These are phyloP conservation scores for Hippocampus abdominalis DNA, from an alignment of 2,113 vertebrate genomes.

Conservation along the genomic window DNA sequence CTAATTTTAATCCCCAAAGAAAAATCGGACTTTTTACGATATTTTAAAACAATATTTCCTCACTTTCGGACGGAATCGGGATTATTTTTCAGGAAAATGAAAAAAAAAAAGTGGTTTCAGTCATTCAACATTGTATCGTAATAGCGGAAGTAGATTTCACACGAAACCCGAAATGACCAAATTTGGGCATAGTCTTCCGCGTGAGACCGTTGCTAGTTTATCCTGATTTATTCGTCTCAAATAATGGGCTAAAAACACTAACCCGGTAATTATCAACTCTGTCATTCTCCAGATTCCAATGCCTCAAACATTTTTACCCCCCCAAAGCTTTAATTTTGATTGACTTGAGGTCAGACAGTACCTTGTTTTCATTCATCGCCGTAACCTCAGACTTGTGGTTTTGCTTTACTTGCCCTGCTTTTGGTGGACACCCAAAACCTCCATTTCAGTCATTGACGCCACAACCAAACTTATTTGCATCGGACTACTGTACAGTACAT, in stretches of 20 bases:
- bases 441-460: background rate
- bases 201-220: too few species aligned
- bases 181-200: too few species aligned
- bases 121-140: background rate
- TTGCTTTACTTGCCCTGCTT: slow-evolving; percentile 25
- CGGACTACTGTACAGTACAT: slow-evolving; percentile 53
- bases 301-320: too few species aligned
- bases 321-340: slow-evolving; percentile 8
- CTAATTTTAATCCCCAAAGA: background rate
- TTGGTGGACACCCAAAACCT: slow-evolving; percentile 29
- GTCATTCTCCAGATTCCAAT: background rate
- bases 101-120: background rate
- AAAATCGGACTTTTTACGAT: background rate
- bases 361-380: background rate
- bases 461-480: slow-evolving; percentile 17
- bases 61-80: background rate
- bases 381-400: background rate
- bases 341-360: background rate
- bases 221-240: background rate
- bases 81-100: background rate
- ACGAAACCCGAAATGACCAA: too few species aligned
- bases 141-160: background rate
- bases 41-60: background rate
- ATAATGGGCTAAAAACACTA: background rate
- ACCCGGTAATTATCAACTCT: background rate